These are phyloP conservation scores for Linnaemya tessellans DNA, from an alignment of 2,888 invertebrate species.

Conservation along the genomic window DNA sequence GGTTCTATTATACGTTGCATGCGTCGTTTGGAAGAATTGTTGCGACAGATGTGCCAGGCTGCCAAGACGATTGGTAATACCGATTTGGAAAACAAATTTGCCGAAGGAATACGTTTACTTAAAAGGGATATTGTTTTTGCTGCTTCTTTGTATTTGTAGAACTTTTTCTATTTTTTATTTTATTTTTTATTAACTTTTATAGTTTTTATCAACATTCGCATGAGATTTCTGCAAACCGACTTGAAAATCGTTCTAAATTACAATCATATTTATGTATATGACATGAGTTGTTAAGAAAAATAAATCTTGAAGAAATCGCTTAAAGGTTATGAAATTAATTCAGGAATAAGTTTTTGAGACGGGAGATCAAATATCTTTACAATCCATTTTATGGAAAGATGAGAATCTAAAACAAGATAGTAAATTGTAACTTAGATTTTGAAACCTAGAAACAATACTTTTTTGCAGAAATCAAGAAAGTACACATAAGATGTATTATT, in stretches of 20 bases:
- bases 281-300: neutral
- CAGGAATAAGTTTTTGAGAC: no score
- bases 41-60: constrained; percentile 97
- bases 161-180: neutral
- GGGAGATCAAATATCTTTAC: no score
- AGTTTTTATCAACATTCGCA: constrained; percentile 33
- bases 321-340: neutral
- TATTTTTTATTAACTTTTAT: neutral
- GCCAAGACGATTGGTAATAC: constrained; percentile 98
- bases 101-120: constrained; percentile 93
- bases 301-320: neutral
- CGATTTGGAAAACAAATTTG: constrained; percentile 97
- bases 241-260: constrained; percentile 3
- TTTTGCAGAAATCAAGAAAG: no score
- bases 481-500: no score
- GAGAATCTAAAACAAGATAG: no score
- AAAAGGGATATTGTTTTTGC: constrained; percentile 99
- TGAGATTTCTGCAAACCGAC: constrained; percentile 20
- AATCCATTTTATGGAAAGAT: no score
- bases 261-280: neutral
- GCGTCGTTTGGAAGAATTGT: constrained; percentile 96
- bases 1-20: constrained; percentile 93
- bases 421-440: no score
- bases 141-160: constrained; percentile 95
- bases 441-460: no score